Evolutionary conservation across 2,113 vertebrate genomes (phyloP).

Genomic region (Chloroceryle aenea): DNA sequence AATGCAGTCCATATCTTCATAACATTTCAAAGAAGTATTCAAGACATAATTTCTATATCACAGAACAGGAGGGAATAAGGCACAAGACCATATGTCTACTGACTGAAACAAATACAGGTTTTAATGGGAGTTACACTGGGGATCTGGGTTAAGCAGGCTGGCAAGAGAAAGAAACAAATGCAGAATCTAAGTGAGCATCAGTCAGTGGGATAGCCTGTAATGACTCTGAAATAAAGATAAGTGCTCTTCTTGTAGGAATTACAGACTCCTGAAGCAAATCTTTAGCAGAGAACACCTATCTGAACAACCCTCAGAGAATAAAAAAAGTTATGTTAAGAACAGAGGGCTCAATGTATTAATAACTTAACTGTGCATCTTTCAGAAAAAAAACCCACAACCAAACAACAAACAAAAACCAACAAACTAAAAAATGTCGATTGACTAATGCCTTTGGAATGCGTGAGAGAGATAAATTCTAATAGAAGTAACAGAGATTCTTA

Average conservation of each 20-base stretch:
- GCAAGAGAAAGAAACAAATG: conserved; percentile 23
- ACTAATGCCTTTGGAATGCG: background rate
- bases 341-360: background rate
- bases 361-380: background rate
- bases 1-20: background rate
- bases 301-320: background rate
- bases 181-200: conserved; percentile 11
- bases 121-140: background rate
- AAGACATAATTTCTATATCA: background rate
- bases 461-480: background rate
- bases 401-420: background rate
- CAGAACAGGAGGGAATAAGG: background rate
- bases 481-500: background rate
- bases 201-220: background rate
- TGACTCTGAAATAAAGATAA: conserved; percentile 22
- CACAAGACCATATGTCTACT: background rate
- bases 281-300: background rate
- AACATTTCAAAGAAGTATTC: background rate
- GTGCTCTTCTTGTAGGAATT: background rate
- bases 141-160: background rate
- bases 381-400: background rate
- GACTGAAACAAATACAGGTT: background rate
- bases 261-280: conserved; percentile 26
- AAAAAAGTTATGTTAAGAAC: background rate
- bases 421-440: background rate